Evolutionary conservation across 2,113 vertebrate species (phyloP).

Genomic region (Drymodes brunneopygia): DNA sequence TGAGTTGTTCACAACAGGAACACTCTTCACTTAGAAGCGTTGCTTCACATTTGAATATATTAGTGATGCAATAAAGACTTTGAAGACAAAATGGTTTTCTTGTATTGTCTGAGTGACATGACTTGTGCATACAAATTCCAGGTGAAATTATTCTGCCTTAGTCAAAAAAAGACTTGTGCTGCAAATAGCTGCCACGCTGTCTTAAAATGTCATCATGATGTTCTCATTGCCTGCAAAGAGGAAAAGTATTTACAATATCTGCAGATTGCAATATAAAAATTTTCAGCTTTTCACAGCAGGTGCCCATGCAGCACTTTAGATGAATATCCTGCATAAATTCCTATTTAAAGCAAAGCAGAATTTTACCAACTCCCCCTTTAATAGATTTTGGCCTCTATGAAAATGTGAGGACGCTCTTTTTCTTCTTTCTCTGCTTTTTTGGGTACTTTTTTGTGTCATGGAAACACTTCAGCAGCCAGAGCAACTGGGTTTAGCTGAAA

Average conservation of each 20-base stretch:
- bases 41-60: not conserved
- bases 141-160: not conserved
- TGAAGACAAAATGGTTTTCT: not conserved
- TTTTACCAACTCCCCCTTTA: not conserved
- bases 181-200: not conserved
- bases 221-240: not conserved
- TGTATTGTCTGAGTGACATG: not conserved
- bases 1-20: not conserved
- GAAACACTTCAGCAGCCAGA: not conserved
- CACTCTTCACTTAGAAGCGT: not conserved
- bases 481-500: accelerated
- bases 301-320: not conserved
- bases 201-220: not conserved
- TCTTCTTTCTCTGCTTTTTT: not conserved
- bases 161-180: not conserved
- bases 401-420: not conserved
- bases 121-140: not conserved
- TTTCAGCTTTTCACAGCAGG: not conserved
- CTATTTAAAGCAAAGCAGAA: not conserved
- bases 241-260: not conserved
- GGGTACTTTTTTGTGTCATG: not conserved
- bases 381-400: not conserved
- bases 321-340: not conserved
- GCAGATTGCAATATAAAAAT: not conserved
- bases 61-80: not conserved